These are phyloP conservation scores for Otolemur crassicaudatus DNA, from an alignment of 2,797 vertebrate genomes.

Conservation along the genomic window DNA sequence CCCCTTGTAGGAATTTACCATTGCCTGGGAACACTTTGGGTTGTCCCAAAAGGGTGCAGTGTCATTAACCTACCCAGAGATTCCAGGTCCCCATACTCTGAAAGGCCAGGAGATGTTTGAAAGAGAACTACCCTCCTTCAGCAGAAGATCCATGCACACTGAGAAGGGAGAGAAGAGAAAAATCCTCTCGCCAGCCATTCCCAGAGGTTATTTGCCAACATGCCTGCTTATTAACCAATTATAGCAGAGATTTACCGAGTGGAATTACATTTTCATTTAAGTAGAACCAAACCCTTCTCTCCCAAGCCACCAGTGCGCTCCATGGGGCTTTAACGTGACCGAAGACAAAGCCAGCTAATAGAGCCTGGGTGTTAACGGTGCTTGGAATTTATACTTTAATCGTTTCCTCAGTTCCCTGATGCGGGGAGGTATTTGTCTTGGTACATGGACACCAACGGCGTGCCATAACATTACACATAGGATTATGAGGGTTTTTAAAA, in stretches of 20 bases:
- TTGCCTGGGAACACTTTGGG: neutral
- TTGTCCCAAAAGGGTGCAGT: neutral
- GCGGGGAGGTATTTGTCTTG: slow-evolving; percentile 82
- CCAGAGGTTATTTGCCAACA: slow-evolving; percentile 73
- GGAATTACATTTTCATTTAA: slow-evolving; percentile 83
- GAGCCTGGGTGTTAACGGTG: slow-evolving; percentile 86
- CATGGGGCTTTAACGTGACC: slow-evolving; percentile 83
- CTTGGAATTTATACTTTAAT: slow-evolving; percentile 87
- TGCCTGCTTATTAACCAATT: slow-evolving; percentile 86
- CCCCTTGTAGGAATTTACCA: neutral
- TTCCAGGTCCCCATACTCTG: no score
- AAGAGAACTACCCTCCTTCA: neutral
- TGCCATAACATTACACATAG: slow-evolving; percentile 79
- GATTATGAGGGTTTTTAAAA: slow-evolving; percentile 66
- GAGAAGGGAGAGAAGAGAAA: no score
- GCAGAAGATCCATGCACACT: neutral
- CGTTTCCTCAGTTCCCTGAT: slow-evolving; percentile 83
- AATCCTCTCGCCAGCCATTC: neutral
- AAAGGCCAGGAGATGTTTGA: neutral
- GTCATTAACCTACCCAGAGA: neutral
- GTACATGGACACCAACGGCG: slow-evolving; percentile 81
- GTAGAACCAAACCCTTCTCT: slow-evolving; percentile 80
- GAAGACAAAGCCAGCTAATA: slow-evolving; percentile 86
- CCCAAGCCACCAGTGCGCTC: slow-evolving; percentile 81
- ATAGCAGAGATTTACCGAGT: slow-evolving; percentile 84